Conservation (phyloP, 2,797 vertebrate genomes). For the Ptychobarbus kaznakovi region DNA sequence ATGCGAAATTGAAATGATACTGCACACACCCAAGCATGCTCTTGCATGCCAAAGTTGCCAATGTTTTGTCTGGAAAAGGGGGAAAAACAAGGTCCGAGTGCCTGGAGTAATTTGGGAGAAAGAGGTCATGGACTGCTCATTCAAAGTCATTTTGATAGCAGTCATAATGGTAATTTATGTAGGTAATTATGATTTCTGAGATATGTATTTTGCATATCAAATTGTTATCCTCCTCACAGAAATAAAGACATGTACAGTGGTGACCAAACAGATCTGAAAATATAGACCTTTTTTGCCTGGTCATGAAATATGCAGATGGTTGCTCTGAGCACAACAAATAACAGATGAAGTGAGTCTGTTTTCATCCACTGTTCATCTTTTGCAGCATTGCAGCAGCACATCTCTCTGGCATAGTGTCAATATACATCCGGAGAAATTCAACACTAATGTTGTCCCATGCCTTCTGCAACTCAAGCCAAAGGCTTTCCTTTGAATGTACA, state of each 20-base stretch:
- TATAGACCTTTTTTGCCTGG: too few relatives aligned
- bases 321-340: background rate
- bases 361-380: background rate
- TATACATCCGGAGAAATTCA: too few relatives aligned
- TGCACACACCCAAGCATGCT: background rate
- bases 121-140: background rate
- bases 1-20: conserved; percentile 16
- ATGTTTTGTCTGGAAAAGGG: conserved; percentile 20
- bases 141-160: background rate
- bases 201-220: background rate
- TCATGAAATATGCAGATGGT: background rate
- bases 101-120: background rate
- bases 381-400: background rate
- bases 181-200: background rate
- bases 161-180: background rate
- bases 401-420: background rate
- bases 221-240: background rate
- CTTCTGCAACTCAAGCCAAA: background rate
- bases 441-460: too few relatives aligned
- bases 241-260: background rate
- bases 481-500: background rate
- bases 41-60: conserved; percentile 16
- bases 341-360: background rate
- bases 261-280: too few relatives aligned
- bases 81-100: background rate